Percentiles rank a stretch among this genome's conserved stretches.
Evolutionary conservation across 2,797 vertebrate genomes (phyloP).

Genomic region (Anabacerthia variegaticeps): DNA sequence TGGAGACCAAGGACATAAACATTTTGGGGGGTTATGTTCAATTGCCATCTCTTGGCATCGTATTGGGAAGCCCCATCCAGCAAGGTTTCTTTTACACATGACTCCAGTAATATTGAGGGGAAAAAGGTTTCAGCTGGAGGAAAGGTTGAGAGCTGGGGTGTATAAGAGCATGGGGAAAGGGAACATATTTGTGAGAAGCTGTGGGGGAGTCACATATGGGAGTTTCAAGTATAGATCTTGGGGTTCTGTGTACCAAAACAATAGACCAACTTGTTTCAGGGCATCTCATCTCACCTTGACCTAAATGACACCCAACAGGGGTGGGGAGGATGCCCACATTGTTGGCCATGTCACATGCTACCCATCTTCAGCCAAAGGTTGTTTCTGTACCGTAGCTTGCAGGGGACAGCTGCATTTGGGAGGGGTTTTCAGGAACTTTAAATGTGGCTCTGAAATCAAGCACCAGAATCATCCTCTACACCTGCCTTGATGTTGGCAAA

Average conservation of each 20-base stretch:
- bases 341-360: not conserved
- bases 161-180: not conserved
- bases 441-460: not conserved
- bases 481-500: constrained; percentile 25
- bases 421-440: not conserved
- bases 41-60: rapidly evolving
- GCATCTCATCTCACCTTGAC: not conserved
- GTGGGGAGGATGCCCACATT: not conserved
- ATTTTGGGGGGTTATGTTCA: not conserved
- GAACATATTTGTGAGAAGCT: not conserved
- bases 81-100: not conserved
- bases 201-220: not conserved
- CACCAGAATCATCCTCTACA: not conserved
- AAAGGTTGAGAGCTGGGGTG: rapidly evolving
- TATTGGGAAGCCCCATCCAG: not conserved
- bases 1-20: not conserved
- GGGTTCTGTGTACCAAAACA: not conserved
- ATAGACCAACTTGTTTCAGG: not conserved
- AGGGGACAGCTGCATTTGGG: not conserved
- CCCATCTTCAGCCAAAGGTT: not conserved
- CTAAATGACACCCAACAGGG: not conserved
- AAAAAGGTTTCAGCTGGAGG: not conserved
- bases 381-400: not conserved
- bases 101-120: not conserved
- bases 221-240: not conserved